phyloP scores from a whole-genome alignment of 2,888 invertebrate genomes.

The Tubulanus polymorphus region DNA sequence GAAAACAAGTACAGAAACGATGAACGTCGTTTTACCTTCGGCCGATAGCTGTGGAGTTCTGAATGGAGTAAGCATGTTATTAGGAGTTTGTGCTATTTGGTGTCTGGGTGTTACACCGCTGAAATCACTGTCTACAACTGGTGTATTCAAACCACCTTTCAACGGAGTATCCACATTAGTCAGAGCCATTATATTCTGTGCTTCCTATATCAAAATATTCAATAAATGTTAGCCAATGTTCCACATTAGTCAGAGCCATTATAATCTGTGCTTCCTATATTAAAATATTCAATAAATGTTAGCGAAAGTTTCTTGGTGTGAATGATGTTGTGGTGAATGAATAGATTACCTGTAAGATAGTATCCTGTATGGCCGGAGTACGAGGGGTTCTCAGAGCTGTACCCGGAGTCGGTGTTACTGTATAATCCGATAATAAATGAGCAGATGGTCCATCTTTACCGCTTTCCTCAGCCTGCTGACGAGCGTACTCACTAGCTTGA shows the following conservation, averaged over 20 bases:
- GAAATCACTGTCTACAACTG: slow-evolving; percentile 85
- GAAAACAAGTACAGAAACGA: too few relatives aligned
- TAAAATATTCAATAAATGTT: slow-evolving; percentile 4
- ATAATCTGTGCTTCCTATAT: slow-evolving; percentile 96
- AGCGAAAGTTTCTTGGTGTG: neutral
- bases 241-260: slow-evolving; percentile 78
- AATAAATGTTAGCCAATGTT: too few relatives aligned
- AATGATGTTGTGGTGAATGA: neutral
- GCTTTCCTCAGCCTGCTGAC: slow-evolving; percentile 78
- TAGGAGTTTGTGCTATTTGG: slow-evolving; percentile 54
- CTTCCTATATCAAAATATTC: slow-evolving; percentile 71
- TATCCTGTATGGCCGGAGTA: slow-evolving; percentile 77
- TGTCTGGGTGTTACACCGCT: slow-evolving; percentile 74
- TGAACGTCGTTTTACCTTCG: too few relatives aligned
- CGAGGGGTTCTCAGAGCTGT: slow-evolving; percentile 66
- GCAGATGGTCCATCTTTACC: slow-evolving; percentile 71
- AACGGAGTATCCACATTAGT: slow-evolving; percentile 97
- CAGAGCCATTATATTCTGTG: slow-evolving; percentile 97
- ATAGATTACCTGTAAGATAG: slow-evolving; percentile 58
- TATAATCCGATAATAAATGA: slow-evolving; percentile 85
- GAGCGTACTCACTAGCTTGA: slow-evolving; percentile 57
- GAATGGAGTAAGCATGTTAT: slow-evolving; percentile 50
- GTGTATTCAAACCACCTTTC: slow-evolving; percentile 92
- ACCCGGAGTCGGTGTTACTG: slow-evolving; percentile 62
- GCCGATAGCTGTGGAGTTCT: too few relatives aligned